Evolutionary conservation across 2,113 vertebrate genomes (phyloP).

Genomic region (Semnornis frantzii): DNA sequence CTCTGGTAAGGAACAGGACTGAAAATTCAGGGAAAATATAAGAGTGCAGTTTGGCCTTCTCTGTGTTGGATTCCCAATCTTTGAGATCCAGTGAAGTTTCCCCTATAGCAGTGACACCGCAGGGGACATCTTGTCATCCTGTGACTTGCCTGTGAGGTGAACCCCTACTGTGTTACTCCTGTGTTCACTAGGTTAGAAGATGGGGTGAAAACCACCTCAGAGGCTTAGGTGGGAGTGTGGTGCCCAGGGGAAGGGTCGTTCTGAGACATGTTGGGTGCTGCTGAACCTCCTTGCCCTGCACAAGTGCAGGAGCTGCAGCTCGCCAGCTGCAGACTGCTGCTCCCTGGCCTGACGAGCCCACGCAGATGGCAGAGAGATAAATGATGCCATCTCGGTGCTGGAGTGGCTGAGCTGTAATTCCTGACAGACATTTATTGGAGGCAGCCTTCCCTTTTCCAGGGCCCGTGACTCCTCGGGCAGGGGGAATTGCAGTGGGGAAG

Average conservation of each 20-base stretch:
- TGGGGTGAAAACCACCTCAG: accelerated
- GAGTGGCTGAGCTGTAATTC: conserved; percentile 70
- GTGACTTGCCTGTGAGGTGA: not conserved
- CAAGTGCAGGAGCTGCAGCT: accelerated
- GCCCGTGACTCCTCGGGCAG: conserved; percentile 47
- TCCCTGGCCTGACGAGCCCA: conserved; percentile 37
- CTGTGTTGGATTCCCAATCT: not conserved
- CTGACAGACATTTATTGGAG: conserved; percentile 74
- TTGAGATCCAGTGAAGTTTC: not conserved
- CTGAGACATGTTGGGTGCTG: accelerated
- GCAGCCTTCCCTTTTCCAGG: conserved; percentile 47
- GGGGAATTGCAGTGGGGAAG: conserved; percentile 34
- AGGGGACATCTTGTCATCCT: not conserved
- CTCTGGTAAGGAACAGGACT: not conserved
- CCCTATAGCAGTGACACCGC: not conserved
- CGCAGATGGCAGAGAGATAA: conserved; percentile 76
- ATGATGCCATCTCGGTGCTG: conserved; percentile 68
- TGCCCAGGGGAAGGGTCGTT: accelerated
- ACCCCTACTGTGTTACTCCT: too few species aligned
- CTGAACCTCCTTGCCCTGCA: accelerated
- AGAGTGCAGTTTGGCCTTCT: not conserved
- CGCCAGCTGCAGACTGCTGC: not conserved
- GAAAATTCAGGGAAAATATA: not conserved
- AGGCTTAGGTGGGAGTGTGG: accelerated
- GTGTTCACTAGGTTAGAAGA: not conserved